Evolutionary conservation across 2,888 invertebrate genomes (phyloP), one percentile per base, ranked within the genome.

Genomic region (Drosophila antonietae): DNA sequence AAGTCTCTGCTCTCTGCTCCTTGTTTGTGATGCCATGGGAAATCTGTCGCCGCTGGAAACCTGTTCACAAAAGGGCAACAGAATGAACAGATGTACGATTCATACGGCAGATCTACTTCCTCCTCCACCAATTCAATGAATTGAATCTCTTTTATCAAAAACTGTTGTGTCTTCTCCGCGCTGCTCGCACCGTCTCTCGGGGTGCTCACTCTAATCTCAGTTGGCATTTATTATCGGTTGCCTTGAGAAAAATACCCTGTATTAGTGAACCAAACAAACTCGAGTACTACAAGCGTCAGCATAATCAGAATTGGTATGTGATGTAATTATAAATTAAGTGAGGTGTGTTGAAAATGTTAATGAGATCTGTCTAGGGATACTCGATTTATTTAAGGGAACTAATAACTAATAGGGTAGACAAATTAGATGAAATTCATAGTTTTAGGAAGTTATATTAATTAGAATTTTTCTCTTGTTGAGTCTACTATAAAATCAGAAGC

Each of bases 21-120:
- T 73, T 80, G 80, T 81, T 81, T 75, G 80, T 75, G 73, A 66
- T 76, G 67, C 80, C 86, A 88, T 88, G 90, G 89, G 90, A 90
- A 89, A 86, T 89, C 75, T 78, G 78, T 70, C 68, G 78, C 72
- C 67, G 80, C 56, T 72, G 69, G 73, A 83, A 89, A 89, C 89
- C 90, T 89, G 90, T 88, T 89, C 80, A 81, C 82, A 74, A 78
- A 81, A 68, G 73, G 68, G 53, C 41, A 49, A 8, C 33, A 31
- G 68, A 67, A 66, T 56, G 56, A 67, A 88, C 88, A 88, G 89
- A 83, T 89, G 90, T 75, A 81, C 80, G 55, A 76, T 71, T 49
- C 56, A 69, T 72, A 52, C 20, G 35, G 53, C 41, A 59, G 82
- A 68, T 39, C 53, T 84, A 67, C 77, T 80, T 74, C 79, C 75